Evolutionary conservation across 2,888 invertebrate genomes (phyloP).

Genomic region (Apodemia duryi): DNA sequence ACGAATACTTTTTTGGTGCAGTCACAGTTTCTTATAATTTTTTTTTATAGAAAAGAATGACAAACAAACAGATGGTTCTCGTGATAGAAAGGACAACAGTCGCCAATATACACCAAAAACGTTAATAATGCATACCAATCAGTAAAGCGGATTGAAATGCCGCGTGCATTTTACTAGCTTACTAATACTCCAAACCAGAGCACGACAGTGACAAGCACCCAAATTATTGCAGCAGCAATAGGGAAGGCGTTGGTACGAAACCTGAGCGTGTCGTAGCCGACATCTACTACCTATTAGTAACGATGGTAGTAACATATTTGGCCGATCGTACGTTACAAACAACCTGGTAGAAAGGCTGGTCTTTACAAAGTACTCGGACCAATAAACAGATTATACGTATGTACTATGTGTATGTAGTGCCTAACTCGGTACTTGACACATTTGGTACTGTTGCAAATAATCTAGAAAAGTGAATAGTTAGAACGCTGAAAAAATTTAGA

Average conservation of each 20-base stretch:
- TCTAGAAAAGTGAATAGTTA: too few relatives aligned
- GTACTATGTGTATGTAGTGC: too few relatives aligned
- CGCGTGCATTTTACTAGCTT: too few relatives aligned
- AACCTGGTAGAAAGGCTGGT: neutral
- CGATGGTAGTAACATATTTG: neutral
- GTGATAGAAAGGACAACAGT: too few relatives aligned
- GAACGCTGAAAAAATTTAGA: too few relatives aligned
- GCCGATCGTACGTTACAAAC: neutral
- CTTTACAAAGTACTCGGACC: neutral
- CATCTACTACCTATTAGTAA: neutral
- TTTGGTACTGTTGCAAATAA: too few relatives aligned
- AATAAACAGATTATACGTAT: too few relatives aligned
- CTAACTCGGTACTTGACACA: too few relatives aligned
- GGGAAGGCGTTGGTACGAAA: neutral
- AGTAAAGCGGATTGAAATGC: too few relatives aligned
- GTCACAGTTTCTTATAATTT: neutral
- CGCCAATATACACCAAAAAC: too few relatives aligned
- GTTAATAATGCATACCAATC: too few relatives aligned
- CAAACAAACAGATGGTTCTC: neutral
- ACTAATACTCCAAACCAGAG: too few relatives aligned
- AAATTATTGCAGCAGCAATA: neutral
- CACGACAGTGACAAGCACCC: neutral
- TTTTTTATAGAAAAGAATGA: neutral
- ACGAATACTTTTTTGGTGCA: conserved; percentile 3
- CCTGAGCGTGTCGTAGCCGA: neutral